Percentiles rank a stretch among this genome's conserved stretches.
phyloP scores from a whole-genome alignment of 2,113 vertebrate genomes.

The Glaucomys volans region DNA sequence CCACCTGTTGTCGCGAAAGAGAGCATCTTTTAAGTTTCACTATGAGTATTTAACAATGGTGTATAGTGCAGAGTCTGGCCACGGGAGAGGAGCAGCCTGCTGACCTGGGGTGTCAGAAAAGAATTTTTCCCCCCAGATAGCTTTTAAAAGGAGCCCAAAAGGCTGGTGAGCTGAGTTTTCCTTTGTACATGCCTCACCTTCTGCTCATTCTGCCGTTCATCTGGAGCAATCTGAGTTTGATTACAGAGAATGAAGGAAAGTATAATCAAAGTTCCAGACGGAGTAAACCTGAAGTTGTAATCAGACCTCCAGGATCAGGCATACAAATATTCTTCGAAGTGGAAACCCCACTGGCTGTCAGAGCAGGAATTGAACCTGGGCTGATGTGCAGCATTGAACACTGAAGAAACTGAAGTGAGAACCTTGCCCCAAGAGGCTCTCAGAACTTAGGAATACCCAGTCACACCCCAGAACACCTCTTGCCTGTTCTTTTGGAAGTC shows the following conservation, averaged over 20 bases:
- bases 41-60: conserved; percentile 71
- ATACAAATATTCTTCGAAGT: not conserved
- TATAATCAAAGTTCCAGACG: conserved; percentile 68
- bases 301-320: conserved; percentile 54
- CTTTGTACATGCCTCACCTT: conserved; percentile 42
- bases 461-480: not conserved
- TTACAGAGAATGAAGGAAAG: conserved; percentile 55
- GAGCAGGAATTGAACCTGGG: not conserved
- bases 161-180: conserved; percentile 1
- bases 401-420: not conserved
- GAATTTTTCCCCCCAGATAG: not conserved
- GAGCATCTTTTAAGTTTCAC: conserved; percentile 80
- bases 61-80: conserved; percentile 47
- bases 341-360: conserved; percentile 53
- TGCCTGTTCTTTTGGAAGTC: not conserved
- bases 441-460: not conserved
- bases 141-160: conserved; percentile 34
- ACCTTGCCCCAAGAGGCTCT: not conserved
- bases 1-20: conserved; percentile 82
- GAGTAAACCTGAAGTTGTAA: conserved; percentile 51
- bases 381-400: not conserved
- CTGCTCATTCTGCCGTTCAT: not conserved
- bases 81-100: conserved; percentile 54
- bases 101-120: conserved; percentile 21
- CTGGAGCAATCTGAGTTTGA: conserved; percentile 59